These are phyloP conservation scores for Micropterix aruncella DNA, from an alignment of 2,888 invertebrate genomes.

Conservation along the genomic window DNA sequence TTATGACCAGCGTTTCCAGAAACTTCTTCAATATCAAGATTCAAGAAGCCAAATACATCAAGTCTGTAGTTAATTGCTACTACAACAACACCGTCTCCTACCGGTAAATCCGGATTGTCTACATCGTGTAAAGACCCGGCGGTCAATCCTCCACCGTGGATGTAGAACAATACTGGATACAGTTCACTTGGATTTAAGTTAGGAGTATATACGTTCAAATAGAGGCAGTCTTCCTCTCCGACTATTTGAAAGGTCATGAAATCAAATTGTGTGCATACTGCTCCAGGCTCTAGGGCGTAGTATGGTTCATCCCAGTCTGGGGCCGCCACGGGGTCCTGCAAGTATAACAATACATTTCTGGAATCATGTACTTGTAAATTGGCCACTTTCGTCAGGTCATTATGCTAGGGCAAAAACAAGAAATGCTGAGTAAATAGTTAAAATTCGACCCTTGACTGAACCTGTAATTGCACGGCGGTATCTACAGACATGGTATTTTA, in stretches of 20 bases:
- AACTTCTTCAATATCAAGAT: background rate
- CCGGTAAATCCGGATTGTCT: background rate
- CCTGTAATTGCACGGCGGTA: no score
- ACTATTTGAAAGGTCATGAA: background rate
- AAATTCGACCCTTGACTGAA: no score
- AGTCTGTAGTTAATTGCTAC: background rate
- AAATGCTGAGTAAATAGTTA: no score
- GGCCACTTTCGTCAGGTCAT: no score
- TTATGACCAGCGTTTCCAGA: background rate
- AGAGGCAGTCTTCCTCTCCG: background rate
- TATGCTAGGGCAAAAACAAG: no score
- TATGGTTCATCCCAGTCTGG: background rate
- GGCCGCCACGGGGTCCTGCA: background rate
- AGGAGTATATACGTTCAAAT: background rate
- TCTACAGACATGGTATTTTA: no score
- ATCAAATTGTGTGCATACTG: background rate
- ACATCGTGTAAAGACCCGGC: background rate
- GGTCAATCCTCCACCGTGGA: background rate
- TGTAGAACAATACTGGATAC: background rate
- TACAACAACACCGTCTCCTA: background rate
- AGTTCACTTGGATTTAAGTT: background rate
- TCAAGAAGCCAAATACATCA: background rate
- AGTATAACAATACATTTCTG: no score
- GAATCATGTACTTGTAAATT: no score
- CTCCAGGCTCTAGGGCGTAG: background rate